Evolutionary conservation across 2,888 invertebrate species (phyloP), one percentile per base, ranked within the genome.

Genomic region (Papilio elwesi): DNA sequence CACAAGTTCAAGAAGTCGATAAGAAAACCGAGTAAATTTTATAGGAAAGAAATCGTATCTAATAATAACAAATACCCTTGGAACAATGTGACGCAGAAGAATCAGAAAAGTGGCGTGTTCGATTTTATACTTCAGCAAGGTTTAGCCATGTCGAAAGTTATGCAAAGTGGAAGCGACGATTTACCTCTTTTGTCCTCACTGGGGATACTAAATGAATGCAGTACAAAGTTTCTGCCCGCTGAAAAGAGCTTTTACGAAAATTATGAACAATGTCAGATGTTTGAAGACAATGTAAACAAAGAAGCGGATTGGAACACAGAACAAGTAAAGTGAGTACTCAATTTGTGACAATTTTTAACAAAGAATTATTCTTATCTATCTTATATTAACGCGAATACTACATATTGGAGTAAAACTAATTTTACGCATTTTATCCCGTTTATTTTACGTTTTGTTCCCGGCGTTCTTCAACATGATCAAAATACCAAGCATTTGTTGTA

Each of bases 21-120:
- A 9, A 82, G 79, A 68, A 87, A 85, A 76, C 76, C 78, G 1
- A 84, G 78, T 73, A 72, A 77, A 9, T 66, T 82, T 73, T 82
- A 80, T 70, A 87, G 82, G 69, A 91, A 89, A 74, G 86, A 84
- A 59, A 81, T 91, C 0, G 81, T 88, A 43, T 89, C 91, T 0
- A 86, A 86, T 9, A 90, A 93, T 66, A 91, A 92, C 76, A 90
- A 92, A 76, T 90, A 92, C 76, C 91, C 92, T 0, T 90, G 91
- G 92, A 87, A 85, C 74, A 92, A 92, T 78, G 78, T 83, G 0
- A 90, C 92, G 0, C 86, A 90, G 16, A 90, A 86, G 55, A 82
- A 78, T 73, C 85, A 87, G 15, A 93, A 88, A 74, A 83, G 73
- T 74, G 84, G 84, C 12, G 76, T 87, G 4, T 86, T 89, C 53